Evolutionary conservation across 2,113 vertebrate genomes (phyloP).

Genomic region (Paradoxurus hermaphroditus): DNA sequence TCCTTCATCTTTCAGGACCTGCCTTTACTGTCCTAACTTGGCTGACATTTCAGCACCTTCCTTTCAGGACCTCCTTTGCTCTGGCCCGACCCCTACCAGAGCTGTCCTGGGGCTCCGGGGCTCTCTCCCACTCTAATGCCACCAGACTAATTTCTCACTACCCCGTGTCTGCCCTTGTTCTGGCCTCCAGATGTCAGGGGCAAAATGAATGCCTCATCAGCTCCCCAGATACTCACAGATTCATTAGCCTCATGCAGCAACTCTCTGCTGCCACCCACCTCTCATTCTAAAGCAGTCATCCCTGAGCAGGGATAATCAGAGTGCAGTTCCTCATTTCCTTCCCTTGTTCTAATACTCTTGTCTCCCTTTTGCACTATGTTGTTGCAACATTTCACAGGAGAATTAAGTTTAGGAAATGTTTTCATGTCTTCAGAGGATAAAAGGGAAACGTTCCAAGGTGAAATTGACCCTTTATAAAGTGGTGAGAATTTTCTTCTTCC

Average conservation of each 20-base stretch:
- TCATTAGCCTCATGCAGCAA: background rate
- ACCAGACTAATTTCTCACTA: background rate
- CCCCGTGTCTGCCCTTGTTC: background rate
- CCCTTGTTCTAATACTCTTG: background rate
- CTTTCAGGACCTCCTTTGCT: background rate
- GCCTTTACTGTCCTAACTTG: background rate
- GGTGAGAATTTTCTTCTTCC: background rate
- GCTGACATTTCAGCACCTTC: background rate
- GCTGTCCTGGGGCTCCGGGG: background rate
- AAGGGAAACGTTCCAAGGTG: background rate
- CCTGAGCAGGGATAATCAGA: background rate
- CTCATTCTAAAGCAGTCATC: background rate
- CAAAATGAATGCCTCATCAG: background rate
- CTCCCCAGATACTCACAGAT: background rate
- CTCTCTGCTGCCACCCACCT: background rate
- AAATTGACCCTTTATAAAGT: background rate
- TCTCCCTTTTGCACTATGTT: background rate
- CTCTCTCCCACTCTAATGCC: background rate
- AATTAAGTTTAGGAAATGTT: background rate
- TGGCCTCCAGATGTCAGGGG: background rate
- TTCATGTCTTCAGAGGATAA: background rate
- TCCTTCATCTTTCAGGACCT: background rate
- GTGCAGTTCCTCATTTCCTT: background rate
- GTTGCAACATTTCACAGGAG: background rate
- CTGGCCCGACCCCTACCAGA: background rate